These are phyloP conservation scores for Otolemur crassicaudatus DNA, from an alignment of 2,797 vertebrate genomes.

Conservation along the genomic window DNA sequence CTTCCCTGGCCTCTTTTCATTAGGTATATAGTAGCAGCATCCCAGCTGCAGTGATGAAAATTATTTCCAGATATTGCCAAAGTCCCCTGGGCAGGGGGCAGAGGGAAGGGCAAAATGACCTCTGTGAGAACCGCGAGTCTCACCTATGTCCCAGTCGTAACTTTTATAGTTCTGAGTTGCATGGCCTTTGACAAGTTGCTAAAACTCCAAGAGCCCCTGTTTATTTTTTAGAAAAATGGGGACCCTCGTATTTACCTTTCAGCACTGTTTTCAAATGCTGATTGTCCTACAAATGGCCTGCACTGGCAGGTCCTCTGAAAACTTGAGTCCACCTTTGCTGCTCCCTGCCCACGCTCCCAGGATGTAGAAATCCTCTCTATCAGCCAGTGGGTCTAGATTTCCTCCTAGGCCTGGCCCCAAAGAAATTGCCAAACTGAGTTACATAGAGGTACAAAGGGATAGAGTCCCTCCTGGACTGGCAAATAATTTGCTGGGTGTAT, in stretches of 20 bases:
- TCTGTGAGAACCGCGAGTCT: background rate
- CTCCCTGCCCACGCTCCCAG: accelerated
- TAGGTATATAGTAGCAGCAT: background rate
- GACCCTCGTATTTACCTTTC: background rate
- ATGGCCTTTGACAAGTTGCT: background rate
- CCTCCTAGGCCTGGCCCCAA: background rate
- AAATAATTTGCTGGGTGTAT: accelerated
- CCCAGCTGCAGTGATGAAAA: background rate
- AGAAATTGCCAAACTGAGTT: too few relatives aligned
- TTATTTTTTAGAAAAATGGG: background rate
- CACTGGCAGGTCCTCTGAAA: background rate
- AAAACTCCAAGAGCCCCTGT: background rate
- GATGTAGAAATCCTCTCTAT: background rate
- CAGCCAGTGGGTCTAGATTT: background rate
- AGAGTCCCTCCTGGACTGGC: background rate
- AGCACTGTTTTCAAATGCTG: background rate
- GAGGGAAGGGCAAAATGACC: too few relatives aligned
- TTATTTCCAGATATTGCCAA: background rate
- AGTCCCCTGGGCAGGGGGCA: background rate
- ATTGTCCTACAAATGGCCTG: too few relatives aligned
- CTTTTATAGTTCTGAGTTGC: background rate
- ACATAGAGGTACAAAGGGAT: too few relatives aligned
- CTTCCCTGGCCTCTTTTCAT: background rate
- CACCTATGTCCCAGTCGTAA: accelerated
- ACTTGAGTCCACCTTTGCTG: background rate